phyloP scores from a whole-genome alignment of 1,140 invertebrate species.

The Heliconius eleuchia region DNA sequence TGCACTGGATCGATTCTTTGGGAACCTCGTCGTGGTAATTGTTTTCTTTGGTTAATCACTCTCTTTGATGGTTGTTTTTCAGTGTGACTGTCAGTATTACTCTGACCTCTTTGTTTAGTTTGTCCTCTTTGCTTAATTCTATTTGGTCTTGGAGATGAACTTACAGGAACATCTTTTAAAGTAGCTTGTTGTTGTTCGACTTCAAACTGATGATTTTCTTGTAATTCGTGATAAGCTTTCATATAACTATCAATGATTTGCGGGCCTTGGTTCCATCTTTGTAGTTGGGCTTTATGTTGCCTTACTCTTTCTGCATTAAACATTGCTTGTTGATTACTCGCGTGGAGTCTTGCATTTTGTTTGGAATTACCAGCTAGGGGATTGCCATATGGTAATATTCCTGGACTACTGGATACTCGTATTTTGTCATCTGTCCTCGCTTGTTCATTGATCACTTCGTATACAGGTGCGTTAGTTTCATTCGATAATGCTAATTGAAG shows the following conservation, averaged over 20 bases:
- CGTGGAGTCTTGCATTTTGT: conserved; percentile 66
- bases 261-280: conserved; percentile 61
- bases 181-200: conserved; percentile 68
- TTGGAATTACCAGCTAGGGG: conserved; percentile 67
- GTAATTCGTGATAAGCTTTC: conserved; percentile 75
- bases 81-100: conserved; percentile 20
- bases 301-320: conserved; percentile 71
- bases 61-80: conserved; percentile 23
- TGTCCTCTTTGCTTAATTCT: conserved; percentile 31
- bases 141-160: not conserved
- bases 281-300: conserved; percentile 71
- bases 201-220: conserved; percentile 73
- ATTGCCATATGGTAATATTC: conserved; percentile 64
- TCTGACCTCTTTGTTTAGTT: conserved; percentile 30
- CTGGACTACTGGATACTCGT: conserved; percentile 38
- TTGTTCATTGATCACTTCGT: conserved; percentile 73
- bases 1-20: conserved; percentile 42
- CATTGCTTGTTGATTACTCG: conserved; percentile 74
- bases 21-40: conserved; percentile 25
- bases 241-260: conserved; percentile 70
- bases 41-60: conserved; percentile 26
- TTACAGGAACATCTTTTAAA: conserved; percentile 44
- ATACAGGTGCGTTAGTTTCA: conserved; percentile 60
- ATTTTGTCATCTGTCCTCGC: conserved; percentile 61
- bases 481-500: conserved; percentile 48